These are phyloP conservation scores for Epinotia brunnichana DNA, from an alignment of 2,888 invertebrate genomes.

Conservation along the genomic window DNA sequence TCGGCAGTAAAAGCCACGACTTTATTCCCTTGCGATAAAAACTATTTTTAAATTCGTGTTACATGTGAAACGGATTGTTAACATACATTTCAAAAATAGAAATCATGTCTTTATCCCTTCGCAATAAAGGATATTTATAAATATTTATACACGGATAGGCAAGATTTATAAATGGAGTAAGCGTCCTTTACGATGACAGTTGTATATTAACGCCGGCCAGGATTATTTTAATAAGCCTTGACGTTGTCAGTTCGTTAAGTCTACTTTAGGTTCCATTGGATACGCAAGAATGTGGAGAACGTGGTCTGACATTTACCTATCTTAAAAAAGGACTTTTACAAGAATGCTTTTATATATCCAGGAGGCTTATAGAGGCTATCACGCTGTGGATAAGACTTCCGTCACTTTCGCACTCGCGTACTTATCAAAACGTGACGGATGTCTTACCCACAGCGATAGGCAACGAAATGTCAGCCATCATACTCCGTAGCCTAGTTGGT, in stretches of 20 bases:
- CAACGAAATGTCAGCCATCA: too few relatives aligned
- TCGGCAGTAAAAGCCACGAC: conserved; percentile 1
- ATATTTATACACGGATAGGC: conserved; percentile 6
- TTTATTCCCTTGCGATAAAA: conserved; percentile 4
- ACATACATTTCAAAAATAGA: conserved; percentile 11
- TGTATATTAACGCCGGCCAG: conserved; percentile 15
- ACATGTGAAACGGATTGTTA: conserved; percentile 1
- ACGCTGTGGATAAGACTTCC: too few relatives aligned
- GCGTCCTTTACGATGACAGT: conserved; percentile 27
- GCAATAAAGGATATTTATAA: conserved; percentile 22
- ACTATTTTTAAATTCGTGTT: not conserved
- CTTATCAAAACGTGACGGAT: too few relatives aligned
- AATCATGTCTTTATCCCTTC: conserved; percentile 1
- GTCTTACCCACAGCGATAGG: too few relatives aligned
- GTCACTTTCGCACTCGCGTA: too few relatives aligned
- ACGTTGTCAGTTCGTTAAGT: conserved; percentile 31
- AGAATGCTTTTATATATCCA: not conserved
- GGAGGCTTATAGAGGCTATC: too few relatives aligned
- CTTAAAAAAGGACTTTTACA: not conserved
- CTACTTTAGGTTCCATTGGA: conserved; percentile 12
- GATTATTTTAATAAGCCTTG: conserved; percentile 27
- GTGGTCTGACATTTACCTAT: not conserved
- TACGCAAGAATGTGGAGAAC: conserved; percentile 7
- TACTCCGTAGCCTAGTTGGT: too few relatives aligned
- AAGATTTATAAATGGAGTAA: conserved; percentile 19